Conservation (phyloP, 2,113 vertebrate genomes). For the Charadrius vociferus region DNA sequence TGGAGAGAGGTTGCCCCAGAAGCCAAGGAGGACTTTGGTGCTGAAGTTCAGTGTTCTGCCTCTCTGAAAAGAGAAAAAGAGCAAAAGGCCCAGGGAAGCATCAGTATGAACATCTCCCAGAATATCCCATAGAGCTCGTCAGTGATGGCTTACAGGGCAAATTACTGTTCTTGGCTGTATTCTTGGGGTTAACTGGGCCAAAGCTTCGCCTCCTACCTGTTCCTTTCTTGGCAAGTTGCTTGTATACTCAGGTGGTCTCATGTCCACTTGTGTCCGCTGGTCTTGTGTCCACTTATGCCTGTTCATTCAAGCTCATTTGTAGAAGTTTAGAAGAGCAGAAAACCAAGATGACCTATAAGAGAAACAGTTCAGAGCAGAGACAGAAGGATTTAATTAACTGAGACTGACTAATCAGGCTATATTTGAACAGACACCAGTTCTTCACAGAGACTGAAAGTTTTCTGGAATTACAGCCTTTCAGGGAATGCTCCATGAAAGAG, state of each 20-base stretch:
- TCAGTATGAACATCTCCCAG: background rate
- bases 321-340: background rate
- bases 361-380: background rate
- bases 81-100: background rate
- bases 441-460: background rate
- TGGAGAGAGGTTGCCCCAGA: background rate
- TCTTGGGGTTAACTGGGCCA: background rate
- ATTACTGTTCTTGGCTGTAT: background rate
- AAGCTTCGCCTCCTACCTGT: background rate
- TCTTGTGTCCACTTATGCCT: background rate
- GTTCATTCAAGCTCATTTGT: background rate
- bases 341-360: background rate
- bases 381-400: background rate
- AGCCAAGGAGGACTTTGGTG: background rate
- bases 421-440: background rate
- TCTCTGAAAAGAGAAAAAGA: background rate
- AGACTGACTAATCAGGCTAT: background rate
- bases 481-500: background rate
- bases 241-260: background rate
- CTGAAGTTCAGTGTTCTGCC: background rate
- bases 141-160: background rate
- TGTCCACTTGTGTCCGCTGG: accelerated
- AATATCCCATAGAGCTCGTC: background rate
- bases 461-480: background rate
- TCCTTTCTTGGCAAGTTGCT: background rate